Conservation (phyloP, 2,888 invertebrate genomes). For the Chrysolina haemoptera region DNA sequence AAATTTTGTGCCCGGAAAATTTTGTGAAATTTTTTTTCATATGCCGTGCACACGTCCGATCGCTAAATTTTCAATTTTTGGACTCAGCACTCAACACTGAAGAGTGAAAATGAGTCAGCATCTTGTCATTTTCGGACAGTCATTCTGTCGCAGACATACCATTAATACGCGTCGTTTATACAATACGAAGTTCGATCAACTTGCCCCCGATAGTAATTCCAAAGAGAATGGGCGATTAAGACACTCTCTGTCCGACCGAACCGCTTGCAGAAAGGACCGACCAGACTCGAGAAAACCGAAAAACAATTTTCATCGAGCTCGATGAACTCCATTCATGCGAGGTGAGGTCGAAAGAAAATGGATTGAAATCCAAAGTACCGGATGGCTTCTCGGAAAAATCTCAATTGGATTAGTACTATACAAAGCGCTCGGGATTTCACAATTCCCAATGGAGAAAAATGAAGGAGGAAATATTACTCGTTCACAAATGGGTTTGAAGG, state of each 20-base stretch:
- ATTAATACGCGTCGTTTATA: not conserved
- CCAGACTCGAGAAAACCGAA: not conserved
- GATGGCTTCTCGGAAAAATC: not conserved
- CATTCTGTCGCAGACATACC: not conserved
- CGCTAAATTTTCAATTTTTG: no score
- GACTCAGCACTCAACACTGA: no score
- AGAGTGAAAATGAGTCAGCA: no score
- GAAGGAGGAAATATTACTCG: constrained; percentile 4
- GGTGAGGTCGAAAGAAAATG: constrained; percentile 11
- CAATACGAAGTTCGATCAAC: constrained; percentile 6
- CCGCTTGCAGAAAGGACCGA: not conserved
- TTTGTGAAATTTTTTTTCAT: no score
- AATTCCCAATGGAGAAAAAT: not conserved
- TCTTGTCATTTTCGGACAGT: no score
- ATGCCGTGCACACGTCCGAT: no score
- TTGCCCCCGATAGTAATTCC: not conserved
- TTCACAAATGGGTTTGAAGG: not conserved
- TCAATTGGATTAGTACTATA: constrained; percentile 7
- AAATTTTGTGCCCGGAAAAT: no score
- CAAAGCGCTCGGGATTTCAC: not conserved
- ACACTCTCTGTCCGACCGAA: not conserved
- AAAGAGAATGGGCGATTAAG: constrained; percentile 13
- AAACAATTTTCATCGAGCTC: constrained; percentile 14
- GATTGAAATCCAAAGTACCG: constrained; percentile 14
- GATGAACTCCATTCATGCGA: constrained; percentile 10